Percentiles rank a stretch among this genome's conserved stretches.
phyloP scores from a whole-genome alignment of 2,797 vertebrate species.

The Enoplosus armatus region DNA sequence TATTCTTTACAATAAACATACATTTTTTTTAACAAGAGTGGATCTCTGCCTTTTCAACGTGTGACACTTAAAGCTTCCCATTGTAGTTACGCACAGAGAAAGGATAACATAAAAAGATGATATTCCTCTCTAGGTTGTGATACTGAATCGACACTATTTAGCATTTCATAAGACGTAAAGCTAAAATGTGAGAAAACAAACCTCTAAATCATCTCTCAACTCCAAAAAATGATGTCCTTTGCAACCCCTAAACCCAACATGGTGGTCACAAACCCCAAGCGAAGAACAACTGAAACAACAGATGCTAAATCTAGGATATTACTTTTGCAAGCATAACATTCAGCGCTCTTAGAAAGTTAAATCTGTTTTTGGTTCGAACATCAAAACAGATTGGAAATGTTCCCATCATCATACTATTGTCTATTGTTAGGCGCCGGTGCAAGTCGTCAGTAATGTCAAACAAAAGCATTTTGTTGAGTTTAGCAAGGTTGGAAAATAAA shows the following conservation, averaged over 20 bases:
- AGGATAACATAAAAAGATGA: background rate
- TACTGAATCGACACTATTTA: background rate
- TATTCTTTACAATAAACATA: background rate
- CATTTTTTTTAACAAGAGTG: background rate
- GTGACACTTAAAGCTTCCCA: background rate
- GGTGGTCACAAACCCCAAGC: background rate
- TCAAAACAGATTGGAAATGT: constrained; percentile 35
- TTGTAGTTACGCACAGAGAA: background rate
- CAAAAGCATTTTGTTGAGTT: constrained; percentile 53
- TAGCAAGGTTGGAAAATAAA: constrained; percentile 32
- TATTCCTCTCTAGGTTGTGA: background rate
- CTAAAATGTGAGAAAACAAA: background rate
- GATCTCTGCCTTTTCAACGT: background rate
- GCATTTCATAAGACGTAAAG: background rate
- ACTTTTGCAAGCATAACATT: constrained; percentile 36
- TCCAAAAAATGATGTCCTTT: background rate
- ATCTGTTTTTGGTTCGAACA: constrained; percentile 58
- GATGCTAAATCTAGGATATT: constrained; percentile 23
- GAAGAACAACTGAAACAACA: background rate
- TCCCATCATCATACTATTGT: constrained; percentile 42
- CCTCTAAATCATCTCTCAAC: background rate
- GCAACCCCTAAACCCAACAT: background rate
- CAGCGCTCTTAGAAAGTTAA: constrained; percentile 20
- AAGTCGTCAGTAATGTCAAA: constrained; percentile 56
- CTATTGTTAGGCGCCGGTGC: constrained; percentile 40